phyloP scores from a whole-genome alignment of 1,140 invertebrate genomes.

The Lasioglossum baleicum region DNA sequence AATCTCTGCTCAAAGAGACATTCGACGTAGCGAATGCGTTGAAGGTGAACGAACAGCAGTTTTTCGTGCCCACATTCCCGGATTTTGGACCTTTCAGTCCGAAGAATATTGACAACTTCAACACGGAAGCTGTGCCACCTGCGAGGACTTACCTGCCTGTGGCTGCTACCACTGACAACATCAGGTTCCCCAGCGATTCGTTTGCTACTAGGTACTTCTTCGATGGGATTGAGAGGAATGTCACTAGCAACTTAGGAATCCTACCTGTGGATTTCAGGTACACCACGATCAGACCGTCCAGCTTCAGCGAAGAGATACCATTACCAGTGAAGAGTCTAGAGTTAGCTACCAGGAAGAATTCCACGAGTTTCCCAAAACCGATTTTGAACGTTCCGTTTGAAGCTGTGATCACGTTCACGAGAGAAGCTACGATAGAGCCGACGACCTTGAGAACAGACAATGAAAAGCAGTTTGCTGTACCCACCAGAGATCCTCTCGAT shows the following conservation, averaged over 20 bases:
- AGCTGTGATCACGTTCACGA: slow-evolving; percentile 71
- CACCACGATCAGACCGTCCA: background rate
- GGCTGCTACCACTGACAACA: background rate
- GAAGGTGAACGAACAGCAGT: background rate
- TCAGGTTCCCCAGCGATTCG: slow-evolving; percentile 16
- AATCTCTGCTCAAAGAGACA: background rate
- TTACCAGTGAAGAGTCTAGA: slow-evolving; percentile 12
- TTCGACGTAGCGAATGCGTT: background rate
- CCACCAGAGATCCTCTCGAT: slow-evolving; percentile 60
- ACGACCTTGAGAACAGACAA: slow-evolving; percentile 26
- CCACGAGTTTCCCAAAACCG: slow-evolving; percentile 26
- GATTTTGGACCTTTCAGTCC: background rate
- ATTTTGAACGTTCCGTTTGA: slow-evolving; percentile 74
- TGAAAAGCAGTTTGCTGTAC: slow-evolving; percentile 40
- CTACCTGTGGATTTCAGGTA: background rate
- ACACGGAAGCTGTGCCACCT: background rate
- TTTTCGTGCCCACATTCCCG: slow-evolving; percentile 10
- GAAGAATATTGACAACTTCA: background rate
- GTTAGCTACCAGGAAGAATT: slow-evolving; percentile 1
- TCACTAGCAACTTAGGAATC: background rate
- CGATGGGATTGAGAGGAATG: slow-evolving; percentile 16
- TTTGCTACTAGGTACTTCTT: slow-evolving; percentile 20
- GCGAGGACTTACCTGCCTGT: slow-evolving; percentile 23
- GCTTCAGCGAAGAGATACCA: slow-evolving; percentile 4
- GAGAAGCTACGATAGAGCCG: slow-evolving; percentile 42